phyloP scores from a whole-genome alignment of 2,888 invertebrate species.

The Myathropa florea region DNA sequence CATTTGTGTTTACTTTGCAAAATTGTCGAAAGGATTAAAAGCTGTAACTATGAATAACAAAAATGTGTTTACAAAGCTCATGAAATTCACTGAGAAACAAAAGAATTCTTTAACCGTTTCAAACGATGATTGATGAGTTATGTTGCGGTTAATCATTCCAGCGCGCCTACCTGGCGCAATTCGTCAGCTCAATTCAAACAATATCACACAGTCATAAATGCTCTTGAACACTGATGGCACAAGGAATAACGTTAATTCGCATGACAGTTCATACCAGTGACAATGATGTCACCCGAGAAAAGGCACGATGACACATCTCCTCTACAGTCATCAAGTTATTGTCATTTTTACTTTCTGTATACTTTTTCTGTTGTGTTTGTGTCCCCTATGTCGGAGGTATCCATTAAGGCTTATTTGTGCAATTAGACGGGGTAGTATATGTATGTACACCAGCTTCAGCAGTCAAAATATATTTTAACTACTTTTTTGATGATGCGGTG shows the following conservation, averaged over 20 bases:
- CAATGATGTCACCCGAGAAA: background rate
- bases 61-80: background rate
- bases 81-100: background rate
- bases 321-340: background rate
- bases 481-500: too few relatives aligned
- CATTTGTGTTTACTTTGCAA: too few relatives aligned
- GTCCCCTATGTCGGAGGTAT: background rate
- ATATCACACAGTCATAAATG: background rate
- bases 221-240: background rate
- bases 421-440: background rate
- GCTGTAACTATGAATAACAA: background rate
- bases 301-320: background rate
- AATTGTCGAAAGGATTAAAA: too few relatives aligned
- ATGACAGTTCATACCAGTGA: background rate
- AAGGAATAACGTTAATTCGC: background rate
- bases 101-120: background rate
- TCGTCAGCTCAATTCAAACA: background rate
- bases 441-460: background rate
- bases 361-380: background rate
- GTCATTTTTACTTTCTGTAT: background rate
- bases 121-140: background rate
- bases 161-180: background rate
- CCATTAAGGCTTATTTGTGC: background rate
- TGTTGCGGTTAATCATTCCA: background rate
- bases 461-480: background rate